Evolutionary conservation across 2,113 vertebrate genomes (phyloP), one percentile per base, ranked within the genome.

Genomic region (Muntiacus reevesi): DNA sequence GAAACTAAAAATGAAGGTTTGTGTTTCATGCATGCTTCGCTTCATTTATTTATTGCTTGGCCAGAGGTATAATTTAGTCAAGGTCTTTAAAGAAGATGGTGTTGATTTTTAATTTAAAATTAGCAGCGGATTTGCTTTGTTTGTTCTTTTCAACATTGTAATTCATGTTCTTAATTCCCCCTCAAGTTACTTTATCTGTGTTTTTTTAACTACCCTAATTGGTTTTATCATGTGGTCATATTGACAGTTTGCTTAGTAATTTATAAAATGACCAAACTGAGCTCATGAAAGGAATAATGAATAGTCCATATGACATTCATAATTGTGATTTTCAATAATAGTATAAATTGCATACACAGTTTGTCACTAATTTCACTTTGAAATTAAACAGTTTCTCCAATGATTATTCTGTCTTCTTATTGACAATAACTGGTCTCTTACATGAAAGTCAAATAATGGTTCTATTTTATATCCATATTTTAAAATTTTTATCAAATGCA

Each of bases 321-420:
- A 88, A 96, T 54, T 86, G 78, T 88, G 62, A 62, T 90, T 97
- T 95, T 97, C 54, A 88, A 50, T 50, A 50, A 67, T 64, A 76
- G 21, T 36, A 12, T 71, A 47, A 93, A 76, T 67, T 95, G 1
- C 9, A 87, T 79, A n/a, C 45, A 50, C 45, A 96, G 67, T 88
- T 97, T 91, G 19, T 90, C 91, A 79, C n/a, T 96, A n/a, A 87
- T 85, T 96, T 93, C 28, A 87, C 78, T 89, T 93, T 81, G 57
- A 95, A 97, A 86, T 82, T 47, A 97, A 93, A 91, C n/a, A 90
- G 25, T 28, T 86, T 94, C 74, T 60, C 14, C 25, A 71, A 15
- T 94, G 60, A 93, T 82, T 94, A 13, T 23, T 74, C 71, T 84
- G 43, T 87, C 19, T 86, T 93, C 87, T 60, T 88, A 59, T 89